Base-by-base conservation (phyloP, 2,113 vertebrate genomes). In the Glaucidium brasilianum region DNA sequence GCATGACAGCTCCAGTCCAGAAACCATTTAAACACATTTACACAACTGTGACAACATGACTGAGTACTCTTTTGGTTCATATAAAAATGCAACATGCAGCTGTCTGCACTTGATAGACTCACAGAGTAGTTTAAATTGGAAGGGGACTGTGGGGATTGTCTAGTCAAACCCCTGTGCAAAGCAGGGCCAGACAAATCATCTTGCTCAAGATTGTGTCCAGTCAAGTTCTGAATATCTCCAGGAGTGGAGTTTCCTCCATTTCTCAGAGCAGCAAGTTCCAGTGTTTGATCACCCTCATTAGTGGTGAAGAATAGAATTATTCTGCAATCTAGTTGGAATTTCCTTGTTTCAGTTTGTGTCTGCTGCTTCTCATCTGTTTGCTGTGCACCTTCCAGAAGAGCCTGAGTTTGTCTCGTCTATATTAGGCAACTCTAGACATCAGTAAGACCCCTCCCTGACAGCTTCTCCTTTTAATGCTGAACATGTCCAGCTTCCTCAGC, bases 11-110 rank as follows among this genome's bases (percentile, higher is more conserved):
- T 80, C 14, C 23, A 53, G 30, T 62, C n/a, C 50, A 49, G 55
- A 85, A 58, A 16, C 34, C 29, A 30, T 77, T 88, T 78, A 67
- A 71, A 39, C 9, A 49, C 7, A 11, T 81, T 77, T 74, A 27
- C 27, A 74, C 11, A 49, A 43, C 18, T 9, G 9, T 81, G 64
- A 16, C 18, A 62, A 56, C 1, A 5, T 50, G 29, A 68, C 16
- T 5, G 30, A 41, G 14, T 75, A 6, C 5, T 83, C 25, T 59
- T 63, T 63, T 50, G 15, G 22, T 72, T 17, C 23, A 20, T 41
- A 15, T 55, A 64, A 0, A 3, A 66, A 47, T 5, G 5, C 9
- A 30, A 11, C 45, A 34, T n/a, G 34, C 15, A 77, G 9, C 30
- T 69, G 2, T 53, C 29, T 87, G 18, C 6, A 25, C 25, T 63